A percentile compares a stretch with the other conserved stretches of the same genome.
Evolutionary conservation across 2,797 vertebrate genomes (phyloP).

Genomic region (Anniella stebbinsi): DNA sequence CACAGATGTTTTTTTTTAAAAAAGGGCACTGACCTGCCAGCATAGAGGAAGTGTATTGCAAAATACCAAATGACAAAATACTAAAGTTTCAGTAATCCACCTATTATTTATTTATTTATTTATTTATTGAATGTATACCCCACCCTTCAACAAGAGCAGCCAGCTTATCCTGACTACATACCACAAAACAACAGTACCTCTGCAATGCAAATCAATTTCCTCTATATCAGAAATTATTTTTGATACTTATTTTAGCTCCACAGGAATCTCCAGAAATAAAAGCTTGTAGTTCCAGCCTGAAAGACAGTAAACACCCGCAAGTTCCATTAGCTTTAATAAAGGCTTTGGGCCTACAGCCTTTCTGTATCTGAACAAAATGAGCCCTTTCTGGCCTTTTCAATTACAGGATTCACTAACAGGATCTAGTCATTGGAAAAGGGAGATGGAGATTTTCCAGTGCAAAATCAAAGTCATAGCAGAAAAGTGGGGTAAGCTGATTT

Average conservation of each 20-base stretch:
- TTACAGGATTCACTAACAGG: slow-evolving; percentile 46
- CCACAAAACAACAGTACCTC: background rate
- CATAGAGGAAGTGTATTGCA: background rate
- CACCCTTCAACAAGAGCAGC: background rate
- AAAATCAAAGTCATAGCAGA: slow-evolving; percentile 47
- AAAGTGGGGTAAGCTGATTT: slow-evolving; percentile 38
- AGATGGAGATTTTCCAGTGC: slow-evolving; percentile 45
- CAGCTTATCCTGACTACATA: background rate
- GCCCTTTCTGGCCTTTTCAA: slow-evolving; percentile 52
- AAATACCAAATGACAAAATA: background rate
- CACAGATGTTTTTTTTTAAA: background rate
- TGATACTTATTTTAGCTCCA: slow-evolving; percentile 21
- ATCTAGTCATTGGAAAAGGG: slow-evolving; percentile 51
- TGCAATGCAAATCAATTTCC: background rate
- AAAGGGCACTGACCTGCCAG: background rate
- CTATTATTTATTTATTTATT: background rate
- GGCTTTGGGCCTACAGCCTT: slow-evolving; percentile 56
- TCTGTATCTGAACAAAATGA: slow-evolving; percentile 57
- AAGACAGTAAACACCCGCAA: slow-evolving; percentile 54
- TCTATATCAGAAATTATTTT: slow-evolving; percentile 13
- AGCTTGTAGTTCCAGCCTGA: slow-evolving; percentile 39
- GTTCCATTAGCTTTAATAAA: slow-evolving; percentile 63
- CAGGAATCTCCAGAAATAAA: slow-evolving; percentile 39
- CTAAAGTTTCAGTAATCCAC: background rate
- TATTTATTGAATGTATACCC: background rate